phyloP scores from a whole-genome alignment of 92 coral and sea anemone species.

The Phenganax stokvisi region DNA sequence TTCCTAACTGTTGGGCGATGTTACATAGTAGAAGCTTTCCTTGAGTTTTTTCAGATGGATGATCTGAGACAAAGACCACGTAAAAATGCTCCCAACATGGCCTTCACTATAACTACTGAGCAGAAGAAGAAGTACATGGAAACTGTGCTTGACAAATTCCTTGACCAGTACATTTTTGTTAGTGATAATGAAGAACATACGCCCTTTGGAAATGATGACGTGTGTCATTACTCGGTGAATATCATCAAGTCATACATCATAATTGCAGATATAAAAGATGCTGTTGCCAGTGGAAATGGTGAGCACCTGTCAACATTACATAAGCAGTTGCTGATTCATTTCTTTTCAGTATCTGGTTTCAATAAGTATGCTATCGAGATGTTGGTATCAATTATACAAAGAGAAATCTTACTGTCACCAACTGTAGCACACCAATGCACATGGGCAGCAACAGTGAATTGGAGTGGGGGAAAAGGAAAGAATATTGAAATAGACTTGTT shows the following conservation, averaged over 20 bases:
- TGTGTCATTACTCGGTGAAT: constrained; percentile 12
- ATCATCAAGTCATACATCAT: constrained; percentile 16
- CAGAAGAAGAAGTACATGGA: background rate
- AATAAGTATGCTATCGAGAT: constrained; percentile 45
- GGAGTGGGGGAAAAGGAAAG: constrained; percentile 36
- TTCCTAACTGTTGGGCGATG: constrained; percentile 30
- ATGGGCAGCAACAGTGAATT: constrained; percentile 34
- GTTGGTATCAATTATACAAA: constrained; percentile 26
- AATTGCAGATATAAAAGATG: constrained; percentile 13
- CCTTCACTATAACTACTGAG: background rate
- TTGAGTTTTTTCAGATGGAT: constrained; percentile 32
- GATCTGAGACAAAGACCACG: constrained; percentile 24
- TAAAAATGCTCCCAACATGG: constrained; percentile 30
- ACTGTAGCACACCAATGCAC: constrained; percentile 29
- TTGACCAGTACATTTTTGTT: constrained; percentile 4
- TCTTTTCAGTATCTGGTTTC: constrained; percentile 10
- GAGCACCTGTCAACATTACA: background rate
- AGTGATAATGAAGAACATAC: background rate
- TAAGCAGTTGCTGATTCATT: constrained; percentile 12
- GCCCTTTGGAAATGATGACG: constrained; percentile 7
- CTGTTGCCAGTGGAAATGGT: constrained; percentile 27
- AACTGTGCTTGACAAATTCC: constrained; percentile 2
- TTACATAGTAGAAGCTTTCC: constrained; percentile 12
- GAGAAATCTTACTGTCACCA: constrained; percentile 24
- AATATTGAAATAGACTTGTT: constrained; percentile 35